A percentile compares a stretch with the other conserved stretches of the same genome.
phyloP scores from a whole-genome alignment of 2,113 vertebrate species.

The Hippocampus zosterae region DNA sequence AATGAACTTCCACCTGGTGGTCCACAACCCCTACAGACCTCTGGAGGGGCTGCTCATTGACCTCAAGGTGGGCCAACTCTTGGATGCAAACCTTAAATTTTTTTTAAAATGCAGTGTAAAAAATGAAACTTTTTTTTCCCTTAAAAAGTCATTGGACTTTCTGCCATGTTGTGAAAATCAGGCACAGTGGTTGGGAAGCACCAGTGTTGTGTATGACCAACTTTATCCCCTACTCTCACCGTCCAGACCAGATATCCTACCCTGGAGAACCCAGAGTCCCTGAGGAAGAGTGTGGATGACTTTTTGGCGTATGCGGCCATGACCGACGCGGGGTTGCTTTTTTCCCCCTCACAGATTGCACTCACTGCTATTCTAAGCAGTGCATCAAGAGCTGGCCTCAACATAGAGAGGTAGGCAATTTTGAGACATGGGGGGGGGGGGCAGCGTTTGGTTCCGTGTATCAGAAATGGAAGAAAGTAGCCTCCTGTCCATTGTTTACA shows the following conservation, averaged over 20 bases:
- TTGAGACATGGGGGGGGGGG: neutral
- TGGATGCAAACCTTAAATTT: neutral
- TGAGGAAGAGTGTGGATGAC: constrained; percentile 90
- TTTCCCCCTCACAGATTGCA: constrained; percentile 87
- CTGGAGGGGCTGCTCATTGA: constrained; percentile 95
- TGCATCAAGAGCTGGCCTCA: constrained; percentile 84
- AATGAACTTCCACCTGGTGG: constrained; percentile 92
- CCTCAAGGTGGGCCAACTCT: constrained; percentile 78
- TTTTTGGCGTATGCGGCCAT: constrained; percentile 84
- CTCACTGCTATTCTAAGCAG: constrained; percentile 86
- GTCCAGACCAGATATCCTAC: constrained; percentile 82
- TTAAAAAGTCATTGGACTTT: no score
- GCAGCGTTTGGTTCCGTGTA: neutral
- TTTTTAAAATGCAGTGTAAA: no score
- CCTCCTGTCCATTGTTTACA: neutral
- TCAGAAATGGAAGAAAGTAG: neutral
- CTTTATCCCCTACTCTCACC: neutral
- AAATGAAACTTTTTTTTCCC: no score
- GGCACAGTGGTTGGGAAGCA: no score
- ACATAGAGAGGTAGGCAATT: constrained; percentile 82
- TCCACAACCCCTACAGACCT: constrained; percentile 92
- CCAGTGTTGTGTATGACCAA: no score
- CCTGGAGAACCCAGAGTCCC: constrained; percentile 87
- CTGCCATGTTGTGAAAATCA: no score
- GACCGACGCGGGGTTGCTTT: constrained; percentile 87